A percentile compares a stretch with the other conserved stretches of the same genome.
Conservation (phyloP, 2,888 invertebrate species). For the Rutpela maculata region DNA sequence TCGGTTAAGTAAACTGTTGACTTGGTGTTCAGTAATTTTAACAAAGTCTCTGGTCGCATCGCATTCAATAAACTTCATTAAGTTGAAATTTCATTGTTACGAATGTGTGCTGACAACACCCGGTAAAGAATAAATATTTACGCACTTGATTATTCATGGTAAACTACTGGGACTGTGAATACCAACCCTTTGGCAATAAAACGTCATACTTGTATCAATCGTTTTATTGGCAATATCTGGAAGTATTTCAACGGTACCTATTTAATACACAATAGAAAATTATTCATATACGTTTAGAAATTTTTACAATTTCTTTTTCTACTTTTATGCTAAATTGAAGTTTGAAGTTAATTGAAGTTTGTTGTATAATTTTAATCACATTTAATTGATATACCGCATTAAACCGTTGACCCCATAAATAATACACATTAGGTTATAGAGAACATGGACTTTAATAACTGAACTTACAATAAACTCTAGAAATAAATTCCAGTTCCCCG, state of each 20-base stretch:
- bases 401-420: too few relatives aligned
- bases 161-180: conserved; percentile 26
- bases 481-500: too few relatives aligned
- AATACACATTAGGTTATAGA: too few relatives aligned
- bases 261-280: neutral
- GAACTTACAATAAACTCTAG: too few relatives aligned
- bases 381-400: too few relatives aligned
- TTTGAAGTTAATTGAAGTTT: too few relatives aligned
- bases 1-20: conserved; percentile 49
- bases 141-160: conserved; percentile 49
- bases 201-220: conserved; percentile 16
- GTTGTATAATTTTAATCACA: too few relatives aligned
- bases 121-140: conserved; percentile 52
- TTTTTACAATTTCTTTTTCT: too few relatives aligned
- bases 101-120: conserved; percentile 53
- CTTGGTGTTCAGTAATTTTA: conserved; percentile 50
- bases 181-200: conserved; percentile 9
- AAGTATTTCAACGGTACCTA: neutral
- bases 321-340: too few relatives aligned
- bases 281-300: neutral
- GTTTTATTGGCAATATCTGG: conserved; percentile 1
- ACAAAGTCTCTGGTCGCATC: conserved; percentile 50
- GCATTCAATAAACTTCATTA: conserved; percentile 55
- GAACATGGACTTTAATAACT: too few relatives aligned
- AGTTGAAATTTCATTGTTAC: conserved; percentile 51